phyloP scores from a whole-genome alignment of 1,140 invertebrate genomes.

The Panonychus citri region DNA sequence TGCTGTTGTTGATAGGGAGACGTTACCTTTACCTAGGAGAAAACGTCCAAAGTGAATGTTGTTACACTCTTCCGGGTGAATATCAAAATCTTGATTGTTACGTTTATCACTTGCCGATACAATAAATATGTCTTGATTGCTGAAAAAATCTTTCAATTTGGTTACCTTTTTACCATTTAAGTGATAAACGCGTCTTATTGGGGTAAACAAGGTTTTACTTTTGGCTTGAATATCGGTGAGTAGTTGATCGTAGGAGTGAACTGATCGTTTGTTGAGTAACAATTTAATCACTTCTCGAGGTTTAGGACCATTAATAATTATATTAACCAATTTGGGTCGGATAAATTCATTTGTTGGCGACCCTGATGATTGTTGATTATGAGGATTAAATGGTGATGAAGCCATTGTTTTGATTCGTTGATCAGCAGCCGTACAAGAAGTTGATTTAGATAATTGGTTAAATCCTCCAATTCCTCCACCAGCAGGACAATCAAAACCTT shows the following conservation, averaged over 20 bases:
- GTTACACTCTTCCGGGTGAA: conserved; percentile 50
- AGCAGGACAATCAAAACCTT: neutral
- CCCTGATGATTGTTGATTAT: neutral
- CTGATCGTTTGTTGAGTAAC: conserved; percentile 78
- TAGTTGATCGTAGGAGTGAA: conserved; percentile 77
- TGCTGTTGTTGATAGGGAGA: neutral
- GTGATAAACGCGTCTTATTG: neutral
- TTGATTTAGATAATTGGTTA: neutral
- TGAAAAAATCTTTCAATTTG: conserved; percentile 58
- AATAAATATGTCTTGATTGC: conserved; percentile 56
- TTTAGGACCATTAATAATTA: conserved; percentile 63
- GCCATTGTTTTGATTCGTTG: too few relatives aligned
- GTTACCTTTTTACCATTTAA: neutral
- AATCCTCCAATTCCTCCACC: too few relatives aligned
- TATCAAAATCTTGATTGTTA: conserved; percentile 63
- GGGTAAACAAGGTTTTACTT: conserved; percentile 29
- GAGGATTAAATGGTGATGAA: too few relatives aligned
- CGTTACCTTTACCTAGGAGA: neutral
- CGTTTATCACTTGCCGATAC: conserved; percentile 70
- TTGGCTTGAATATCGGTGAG: conserved; percentile 63
- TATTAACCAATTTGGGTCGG: conserved; percentile 65
- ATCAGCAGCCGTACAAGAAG: neutral
- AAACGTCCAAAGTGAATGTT: neutral
- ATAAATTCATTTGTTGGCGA: conserved; percentile 25
- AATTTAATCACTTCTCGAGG: conserved; percentile 70